phyloP scores from a whole-genome alignment of 2,113 vertebrate species.

The Gymnobelideus leadbeateri region DNA sequence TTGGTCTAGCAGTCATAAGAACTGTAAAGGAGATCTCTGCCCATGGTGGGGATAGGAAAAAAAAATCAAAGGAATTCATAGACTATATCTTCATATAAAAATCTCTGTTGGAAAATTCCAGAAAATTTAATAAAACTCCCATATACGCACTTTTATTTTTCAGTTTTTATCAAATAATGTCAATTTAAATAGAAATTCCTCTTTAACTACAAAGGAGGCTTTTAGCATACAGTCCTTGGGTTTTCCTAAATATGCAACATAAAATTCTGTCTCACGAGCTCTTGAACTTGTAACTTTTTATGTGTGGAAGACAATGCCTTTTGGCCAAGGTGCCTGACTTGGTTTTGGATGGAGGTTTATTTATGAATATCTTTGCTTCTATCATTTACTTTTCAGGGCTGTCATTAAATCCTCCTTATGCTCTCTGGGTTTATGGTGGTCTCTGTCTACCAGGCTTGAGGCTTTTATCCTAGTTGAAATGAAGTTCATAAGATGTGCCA shows the following conservation, averaged over 20 bases:
- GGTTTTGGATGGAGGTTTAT: neutral
- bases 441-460: neutral
- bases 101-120: neutral
- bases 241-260: neutral
- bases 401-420: neutral
- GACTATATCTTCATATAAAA: neutral
- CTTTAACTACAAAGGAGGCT: neutral
- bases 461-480: neutral
- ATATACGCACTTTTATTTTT: neutral
- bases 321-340: neutral
- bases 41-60: neutral
- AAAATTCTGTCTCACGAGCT: neutral
- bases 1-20: neutral
- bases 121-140: neutral
- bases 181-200: neutral
- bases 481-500: neutral
- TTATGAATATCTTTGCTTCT: neutral
- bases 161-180: neutral
- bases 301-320: neutral
- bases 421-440: neutral
- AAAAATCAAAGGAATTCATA: neutral
- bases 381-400: neutral
- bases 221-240: neutral
- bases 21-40: neutral
- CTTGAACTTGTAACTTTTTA: constrained; percentile 1